Percentiles rank a stretch among this genome's conserved stretches.
Conservation (phyloP, 2,888 invertebrate genomes). For the Boloria euphrosyne region DNA sequence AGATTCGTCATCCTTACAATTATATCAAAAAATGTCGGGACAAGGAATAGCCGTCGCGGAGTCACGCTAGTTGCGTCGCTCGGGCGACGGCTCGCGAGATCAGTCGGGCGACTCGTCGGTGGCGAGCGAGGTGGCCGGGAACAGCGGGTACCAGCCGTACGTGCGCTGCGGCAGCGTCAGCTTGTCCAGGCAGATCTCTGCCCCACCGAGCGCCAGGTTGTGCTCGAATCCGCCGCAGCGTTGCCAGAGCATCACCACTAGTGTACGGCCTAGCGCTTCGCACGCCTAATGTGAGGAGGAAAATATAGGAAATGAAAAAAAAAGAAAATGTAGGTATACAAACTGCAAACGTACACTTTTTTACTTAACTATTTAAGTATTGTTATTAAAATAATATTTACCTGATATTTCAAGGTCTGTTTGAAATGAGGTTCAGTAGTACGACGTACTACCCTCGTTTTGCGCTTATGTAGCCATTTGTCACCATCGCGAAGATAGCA, state of each 20-base stretch:
- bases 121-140: conserved; percentile 91
- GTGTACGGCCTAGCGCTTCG: conserved; percentile 89
- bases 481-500: conserved; percentile 95
- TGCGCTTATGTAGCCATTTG: conserved; percentile 94
- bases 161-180: conserved; percentile 90
- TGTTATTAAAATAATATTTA: conserved; percentile 33
- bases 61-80: conserved; percentile 66
- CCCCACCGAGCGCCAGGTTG: conserved; percentile 90
- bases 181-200: conserved; percentile 92
- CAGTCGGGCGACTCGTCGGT: conserved; percentile 82
- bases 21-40: conserved; percentile 5
- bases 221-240: conserved; percentile 94
- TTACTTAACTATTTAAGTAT: too few relatives aligned
- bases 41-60: conserved; percentile 59
- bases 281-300: conserved; percentile 74
- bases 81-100: conserved; percentile 81
- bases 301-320: too few relatives aligned
- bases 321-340: too few relatives aligned
- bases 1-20: conserved; percentile 9
- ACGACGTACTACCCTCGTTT: conserved; percentile 92
- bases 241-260: conserved; percentile 96
- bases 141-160: conserved; percentile 95
- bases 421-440: conserved; percentile 92
- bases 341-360: too few relatives aligned
- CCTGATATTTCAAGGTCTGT: conserved; percentile 93